Percentiles rank a stretch among this genome's conserved stretches.
Conservation (phyloP, 2,113 vertebrate genomes). For the Hyperopisus bebe region DNA sequence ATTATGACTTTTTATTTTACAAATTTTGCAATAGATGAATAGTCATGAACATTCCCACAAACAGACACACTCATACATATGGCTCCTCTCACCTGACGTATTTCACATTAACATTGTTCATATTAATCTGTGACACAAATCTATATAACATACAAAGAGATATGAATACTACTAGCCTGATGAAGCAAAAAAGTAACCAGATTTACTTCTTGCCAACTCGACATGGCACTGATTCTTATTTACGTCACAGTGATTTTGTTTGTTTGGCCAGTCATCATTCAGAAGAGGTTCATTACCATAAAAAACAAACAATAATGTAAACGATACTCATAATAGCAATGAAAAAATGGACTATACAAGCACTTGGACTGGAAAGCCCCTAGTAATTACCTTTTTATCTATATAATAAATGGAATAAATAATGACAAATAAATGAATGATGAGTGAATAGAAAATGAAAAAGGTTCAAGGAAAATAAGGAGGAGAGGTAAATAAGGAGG, state of each 20-base stretch:
- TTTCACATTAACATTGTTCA: conserved; percentile 45
- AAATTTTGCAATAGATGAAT: conserved; percentile 62
- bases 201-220: conserved; percentile 9
- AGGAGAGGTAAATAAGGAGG: not conserved
- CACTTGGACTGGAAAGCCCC: conserved; percentile 41
- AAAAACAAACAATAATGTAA: conserved; percentile 28
- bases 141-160: conserved; percentile 36
- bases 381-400: conserved; percentile 23
- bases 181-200: conserved; percentile 25
- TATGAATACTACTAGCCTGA: conserved; percentile 42
- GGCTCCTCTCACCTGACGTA: conserved; percentile 30
- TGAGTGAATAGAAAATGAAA: not conserved
- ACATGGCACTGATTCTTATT: conserved; percentile 16
- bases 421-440: not conserved
- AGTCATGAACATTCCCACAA: conserved; percentile 52
- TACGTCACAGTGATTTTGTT: not conserved
- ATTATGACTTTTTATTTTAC: conserved; percentile 60
- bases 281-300: conserved; percentile 37
- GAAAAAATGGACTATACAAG: conserved; percentile 46
- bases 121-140: conserved; percentile 45
- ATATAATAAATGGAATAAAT: conserved; percentile 6
- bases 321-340: conserved; percentile 20
- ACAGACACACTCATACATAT: conserved; percentile 49
- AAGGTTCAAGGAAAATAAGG: not conserved
- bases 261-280: conserved; percentile 34